Conservation (phyloP, 2,888 invertebrate species). For the Spialia ferax region DNA sequence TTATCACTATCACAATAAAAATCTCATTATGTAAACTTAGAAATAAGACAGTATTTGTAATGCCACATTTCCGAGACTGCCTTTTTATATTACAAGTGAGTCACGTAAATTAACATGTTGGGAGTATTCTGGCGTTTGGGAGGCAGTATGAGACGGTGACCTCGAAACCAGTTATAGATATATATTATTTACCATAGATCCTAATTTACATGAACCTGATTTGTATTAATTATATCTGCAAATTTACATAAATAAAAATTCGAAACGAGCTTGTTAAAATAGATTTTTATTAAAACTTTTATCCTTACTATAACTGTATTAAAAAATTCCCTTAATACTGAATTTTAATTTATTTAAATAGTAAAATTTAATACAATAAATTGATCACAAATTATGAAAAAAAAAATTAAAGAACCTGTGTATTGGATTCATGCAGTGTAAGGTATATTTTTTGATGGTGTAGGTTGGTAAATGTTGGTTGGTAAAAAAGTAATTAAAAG, state of each 20-base stretch:
- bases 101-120: constrained; percentile 74
- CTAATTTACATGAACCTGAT: constrained; percentile 85
- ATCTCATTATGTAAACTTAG: constrained; percentile 84
- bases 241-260: constrained; percentile 87
- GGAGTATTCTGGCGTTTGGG: constrained; percentile 61
- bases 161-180: constrained; percentile 75
- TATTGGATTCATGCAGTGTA: no score
- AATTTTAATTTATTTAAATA: neutral
- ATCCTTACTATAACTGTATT: constrained; percentile 3
- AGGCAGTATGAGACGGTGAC: constrained; percentile 69
- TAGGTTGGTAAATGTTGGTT: no score
- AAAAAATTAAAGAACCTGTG: no score
- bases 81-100: constrained; percentile 80
- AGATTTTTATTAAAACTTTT: constrained; percentile 47
- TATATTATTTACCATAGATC: constrained; percentile 80
- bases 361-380: no score
- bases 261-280: constrained; percentile 79
- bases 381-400: no score
- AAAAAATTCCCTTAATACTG: neutral
- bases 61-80: constrained; percentile 86
- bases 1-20: constrained; percentile 84
- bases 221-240: constrained; percentile 87
- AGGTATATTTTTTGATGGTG: no score
- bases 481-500: no score
- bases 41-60: constrained; percentile 85